These are phyloP conservation scores for Andrena minutula DNA, from an alignment of 2,888 invertebrate species.

Conservation along the genomic window DNA sequence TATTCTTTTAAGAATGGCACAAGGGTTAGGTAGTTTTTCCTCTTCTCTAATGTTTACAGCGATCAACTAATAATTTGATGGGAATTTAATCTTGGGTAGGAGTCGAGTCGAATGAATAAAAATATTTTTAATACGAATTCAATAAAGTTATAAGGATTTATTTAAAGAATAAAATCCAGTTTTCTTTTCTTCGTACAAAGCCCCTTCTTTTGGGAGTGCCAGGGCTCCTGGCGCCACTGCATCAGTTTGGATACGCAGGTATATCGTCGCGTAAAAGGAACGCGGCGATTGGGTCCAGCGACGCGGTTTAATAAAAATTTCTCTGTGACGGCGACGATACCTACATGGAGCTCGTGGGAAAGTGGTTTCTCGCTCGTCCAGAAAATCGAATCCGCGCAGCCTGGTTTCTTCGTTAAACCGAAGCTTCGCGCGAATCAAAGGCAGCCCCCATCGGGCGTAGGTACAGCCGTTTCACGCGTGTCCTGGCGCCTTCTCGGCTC, in stretches of 20 bases:
- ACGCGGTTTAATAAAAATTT: conserved; percentile 34
- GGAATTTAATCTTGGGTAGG: too few species aligned
- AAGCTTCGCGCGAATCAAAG: conserved; percentile 43
- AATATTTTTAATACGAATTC: too few species aligned
- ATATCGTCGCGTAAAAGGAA: conserved; percentile 2
- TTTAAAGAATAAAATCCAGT: too few species aligned
- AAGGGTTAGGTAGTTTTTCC: too few species aligned
- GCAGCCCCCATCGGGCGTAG: conserved; percentile 3
- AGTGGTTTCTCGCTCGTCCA: conserved; percentile 26
- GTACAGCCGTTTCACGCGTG: conserved; percentile 20
- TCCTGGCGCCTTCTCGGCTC: background rate
- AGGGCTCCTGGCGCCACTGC: background rate
- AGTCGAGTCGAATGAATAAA: too few species aligned
- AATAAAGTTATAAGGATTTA: too few species aligned
- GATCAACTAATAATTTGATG: background rate
- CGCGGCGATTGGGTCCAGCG: background rate
- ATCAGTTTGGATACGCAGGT: conserved; percentile 34
- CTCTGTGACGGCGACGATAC: conserved; percentile 1
- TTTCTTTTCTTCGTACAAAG: too few species aligned
- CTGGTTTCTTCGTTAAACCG: conserved; percentile 51
- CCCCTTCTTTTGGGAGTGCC: too few species aligned
- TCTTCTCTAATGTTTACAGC: too few species aligned
- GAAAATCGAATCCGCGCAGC: conserved; percentile 44
- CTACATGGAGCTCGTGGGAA: conserved; percentile 3
- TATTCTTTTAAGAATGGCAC: too few species aligned